Evolutionary conservation across 2,113 vertebrate species (phyloP).

Genomic region (Tympanuchus pallidicinctus): DNA sequence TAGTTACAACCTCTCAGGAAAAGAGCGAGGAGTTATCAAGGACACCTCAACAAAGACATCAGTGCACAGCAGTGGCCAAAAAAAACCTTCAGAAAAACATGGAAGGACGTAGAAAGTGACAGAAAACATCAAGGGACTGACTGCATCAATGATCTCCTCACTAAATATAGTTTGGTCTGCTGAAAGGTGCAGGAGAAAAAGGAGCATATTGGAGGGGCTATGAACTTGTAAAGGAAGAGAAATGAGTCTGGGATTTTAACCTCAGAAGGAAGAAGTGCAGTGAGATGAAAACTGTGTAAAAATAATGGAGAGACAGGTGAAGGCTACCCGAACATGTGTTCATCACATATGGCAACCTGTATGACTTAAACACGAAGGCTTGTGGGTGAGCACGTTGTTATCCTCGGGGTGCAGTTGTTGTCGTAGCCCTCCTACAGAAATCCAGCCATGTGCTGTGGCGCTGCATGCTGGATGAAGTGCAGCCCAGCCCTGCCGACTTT

Average conservation of each 20-base stretch:
- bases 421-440: background rate
- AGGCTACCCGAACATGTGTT: background rate
- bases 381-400: background rate
- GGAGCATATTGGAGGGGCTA: background rate
- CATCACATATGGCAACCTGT: background rate
- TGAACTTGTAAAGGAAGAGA: background rate
- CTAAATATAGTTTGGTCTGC: slow-evolving; percentile 51
- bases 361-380: background rate
- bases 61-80: background rate
- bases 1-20: slow-evolving; percentile 5
- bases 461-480: background rate
- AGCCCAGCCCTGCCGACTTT: background rate
- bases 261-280: background rate
- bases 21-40: slow-evolving; percentile 38
- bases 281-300: background rate
- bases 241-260: background rate
- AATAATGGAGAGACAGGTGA: background rate
- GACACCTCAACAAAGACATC: slow-evolving; percentile 34
- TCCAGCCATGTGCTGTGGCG: fast-evolving
- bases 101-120: slow-evolving; percentile 30
- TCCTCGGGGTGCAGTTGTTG: background rate
- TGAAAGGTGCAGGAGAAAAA: background rate
- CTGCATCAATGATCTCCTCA: background rate
- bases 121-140: slow-evolving; percentile 10
- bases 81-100: background rate